phyloP scores from a whole-genome alignment of 2,888 invertebrate species.

The Disparrhopalites patrizii region DNA sequence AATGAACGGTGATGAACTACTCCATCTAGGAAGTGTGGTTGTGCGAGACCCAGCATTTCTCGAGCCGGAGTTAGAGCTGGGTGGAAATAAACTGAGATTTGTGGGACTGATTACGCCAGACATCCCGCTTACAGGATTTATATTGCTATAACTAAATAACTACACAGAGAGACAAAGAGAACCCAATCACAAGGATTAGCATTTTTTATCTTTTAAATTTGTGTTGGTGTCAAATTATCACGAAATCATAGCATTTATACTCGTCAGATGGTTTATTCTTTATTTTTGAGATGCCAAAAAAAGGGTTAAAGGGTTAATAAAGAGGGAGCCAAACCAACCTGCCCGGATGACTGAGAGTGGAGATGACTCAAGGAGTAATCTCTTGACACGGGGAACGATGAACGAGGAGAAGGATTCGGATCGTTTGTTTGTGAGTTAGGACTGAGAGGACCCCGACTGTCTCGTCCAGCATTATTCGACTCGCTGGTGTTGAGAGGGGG shows the following conservation, averaged over 20 bases:
- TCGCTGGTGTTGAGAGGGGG: slow-evolving; percentile 55
- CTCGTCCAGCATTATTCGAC: slow-evolving; percentile 34
- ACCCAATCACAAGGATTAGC: neutral
- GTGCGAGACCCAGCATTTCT: slow-evolving; percentile 57
- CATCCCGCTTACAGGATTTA: slow-evolving; percentile 71
- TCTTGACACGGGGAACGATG: slow-evolving; percentile 54
- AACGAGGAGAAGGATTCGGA: slow-evolving; percentile 42
- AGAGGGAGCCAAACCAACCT: slow-evolving; percentile 60
- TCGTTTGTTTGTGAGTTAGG: slow-evolving; percentile 47
- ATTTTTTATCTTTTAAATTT: too few species aligned
- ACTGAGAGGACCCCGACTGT: slow-evolving; percentile 41
- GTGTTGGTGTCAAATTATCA: too few species aligned
- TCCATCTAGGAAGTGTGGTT: slow-evolving; percentile 68
- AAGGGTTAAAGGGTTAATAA: too few species aligned
- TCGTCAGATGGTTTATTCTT: too few species aligned
- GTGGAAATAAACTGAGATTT: slow-evolving; percentile 74
- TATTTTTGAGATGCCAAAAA: too few species aligned
- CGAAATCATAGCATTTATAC: too few species aligned
- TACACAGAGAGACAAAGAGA: slow-evolving; percentile 53
- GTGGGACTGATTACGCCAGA: slow-evolving; percentile 81
- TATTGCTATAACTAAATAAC: slow-evolving; percentile 88
- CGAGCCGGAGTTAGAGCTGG: slow-evolving; percentile 54
- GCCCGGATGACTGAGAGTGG: slow-evolving; percentile 78
- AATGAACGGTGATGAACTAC: slow-evolving; percentile 77
- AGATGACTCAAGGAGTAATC: slow-evolving; percentile 90